These are phyloP conservation scores for Rhynchophorus ferrugineus DNA, from an alignment of 1,140 invertebrate species.

Conservation along the genomic window DNA sequence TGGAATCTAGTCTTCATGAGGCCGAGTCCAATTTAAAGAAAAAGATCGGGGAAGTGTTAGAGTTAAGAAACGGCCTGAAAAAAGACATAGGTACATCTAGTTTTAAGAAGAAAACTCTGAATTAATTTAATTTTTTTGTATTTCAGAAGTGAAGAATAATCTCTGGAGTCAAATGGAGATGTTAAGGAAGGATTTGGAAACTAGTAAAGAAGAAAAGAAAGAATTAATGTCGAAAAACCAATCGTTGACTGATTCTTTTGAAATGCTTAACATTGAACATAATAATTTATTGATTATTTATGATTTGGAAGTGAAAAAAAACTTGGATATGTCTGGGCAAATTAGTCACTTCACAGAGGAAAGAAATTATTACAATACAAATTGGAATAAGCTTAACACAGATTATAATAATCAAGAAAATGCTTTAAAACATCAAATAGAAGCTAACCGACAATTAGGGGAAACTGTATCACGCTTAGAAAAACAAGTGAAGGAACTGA, in stretches of 20 bases:
- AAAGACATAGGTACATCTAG: neutral
- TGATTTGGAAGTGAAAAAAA: neutral
- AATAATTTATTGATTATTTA: neutral
- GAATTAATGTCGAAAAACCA: too few species aligned
- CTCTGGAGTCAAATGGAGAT: neutral
- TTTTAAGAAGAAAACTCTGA: too few species aligned
- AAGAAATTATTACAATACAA: neutral
- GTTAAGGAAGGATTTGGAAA: neutral
- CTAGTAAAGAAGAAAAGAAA: neutral
- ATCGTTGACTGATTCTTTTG: neutral
- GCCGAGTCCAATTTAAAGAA: neutral
- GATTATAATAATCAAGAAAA: neutral
- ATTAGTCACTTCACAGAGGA: neutral
- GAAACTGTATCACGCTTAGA: neutral
- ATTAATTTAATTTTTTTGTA: neutral
- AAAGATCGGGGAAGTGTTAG: neutral
- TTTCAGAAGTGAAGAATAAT: neutral
- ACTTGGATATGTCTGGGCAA: neutral
- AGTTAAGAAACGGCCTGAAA: neutral
- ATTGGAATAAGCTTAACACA: neutral
- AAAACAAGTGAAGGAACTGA: neutral
- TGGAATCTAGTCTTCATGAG: neutral
- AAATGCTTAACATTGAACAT: neutral
- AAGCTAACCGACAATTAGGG: neutral
- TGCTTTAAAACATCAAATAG: neutral